A percentile compares a stretch with the other conserved stretches of the same genome.
Evolutionary conservation across 2,113 vertebrate species (phyloP).

Genomic region (Pampusana beccarii): DNA sequence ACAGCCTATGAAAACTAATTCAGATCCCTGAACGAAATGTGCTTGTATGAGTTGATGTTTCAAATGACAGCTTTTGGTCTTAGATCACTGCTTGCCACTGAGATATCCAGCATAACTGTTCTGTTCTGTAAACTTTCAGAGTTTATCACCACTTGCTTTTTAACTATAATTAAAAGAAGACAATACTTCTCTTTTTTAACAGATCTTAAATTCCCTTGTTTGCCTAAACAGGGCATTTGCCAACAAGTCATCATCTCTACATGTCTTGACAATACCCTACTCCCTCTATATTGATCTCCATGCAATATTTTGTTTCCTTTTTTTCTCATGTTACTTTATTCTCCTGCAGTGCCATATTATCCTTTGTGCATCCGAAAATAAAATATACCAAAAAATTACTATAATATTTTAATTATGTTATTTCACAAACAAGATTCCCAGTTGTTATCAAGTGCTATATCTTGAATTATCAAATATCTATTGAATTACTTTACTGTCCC

Average conservation of each 20-base stretch:
- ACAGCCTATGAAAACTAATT: neutral
- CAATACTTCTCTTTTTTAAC: neutral
- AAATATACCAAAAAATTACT: neutral
- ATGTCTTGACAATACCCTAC: neutral
- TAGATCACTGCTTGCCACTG: neutral
- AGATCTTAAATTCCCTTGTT: neutral
- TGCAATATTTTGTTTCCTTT: neutral
- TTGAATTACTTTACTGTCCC: neutral
- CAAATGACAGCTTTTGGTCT: neutral
- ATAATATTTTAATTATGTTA: neutral
- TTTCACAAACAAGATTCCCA: neutral
- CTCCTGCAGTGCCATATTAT: neutral
- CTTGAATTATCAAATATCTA: neutral
- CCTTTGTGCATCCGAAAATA: neutral
- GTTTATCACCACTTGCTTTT: neutral
- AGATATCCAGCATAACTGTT: neutral
- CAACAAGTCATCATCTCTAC: neutral
- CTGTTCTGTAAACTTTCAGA: neutral
- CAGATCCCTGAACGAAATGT: fast-evolving
- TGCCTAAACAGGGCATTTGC: neutral
- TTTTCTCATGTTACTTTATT: neutral
- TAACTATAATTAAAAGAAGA: neutral
- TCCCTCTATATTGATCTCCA: fast-evolving
- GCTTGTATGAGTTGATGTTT: neutral
- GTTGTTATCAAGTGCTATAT: neutral